A percentile compares a stretch with the other conserved stretches of the same genome.
These are phyloP conservation scores for Orthosia gothica DNA, from an alignment of 2,888 invertebrate genomes.

Conservation along the genomic window DNA sequence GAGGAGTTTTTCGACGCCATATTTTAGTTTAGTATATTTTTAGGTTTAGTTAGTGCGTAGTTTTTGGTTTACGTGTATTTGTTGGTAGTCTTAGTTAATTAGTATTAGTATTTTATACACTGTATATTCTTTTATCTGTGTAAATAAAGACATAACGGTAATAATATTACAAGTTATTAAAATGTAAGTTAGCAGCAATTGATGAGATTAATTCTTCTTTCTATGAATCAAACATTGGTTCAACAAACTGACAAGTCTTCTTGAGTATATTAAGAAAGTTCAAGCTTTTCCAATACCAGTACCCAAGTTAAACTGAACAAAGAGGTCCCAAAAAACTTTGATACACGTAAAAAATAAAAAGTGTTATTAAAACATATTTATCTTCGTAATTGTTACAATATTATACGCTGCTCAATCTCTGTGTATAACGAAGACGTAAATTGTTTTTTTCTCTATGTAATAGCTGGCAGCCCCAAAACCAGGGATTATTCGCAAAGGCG, in stretches of 20 bases:
- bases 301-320: neutral
- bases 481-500: slow-evolving; percentile 79
- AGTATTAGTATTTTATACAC: too few relatives aligned
- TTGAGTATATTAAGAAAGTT: neutral
- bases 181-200: neutral
- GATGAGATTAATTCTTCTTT: neutral
- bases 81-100: too few relatives aligned
- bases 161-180: too few relatives aligned
- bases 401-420: slow-evolving; percentile 66
- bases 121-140: too few relatives aligned
- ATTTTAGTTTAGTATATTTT: too few relatives aligned
- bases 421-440: slow-evolving; percentile 74
- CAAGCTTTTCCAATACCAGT: too few relatives aligned
- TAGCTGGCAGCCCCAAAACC: slow-evolving; percentile 67
- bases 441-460: slow-evolving; percentile 79
- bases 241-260: neutral
- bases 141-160: too few relatives aligned
- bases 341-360: slow-evolving; percentile 21
- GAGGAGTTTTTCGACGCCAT: too few relatives aligned
- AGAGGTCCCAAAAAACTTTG: neutral
- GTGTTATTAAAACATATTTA: slow-evolving; percentile 46
- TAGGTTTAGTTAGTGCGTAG: too few relatives aligned
- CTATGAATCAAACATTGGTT: neutral
- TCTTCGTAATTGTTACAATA: slow-evolving; percentile 68
- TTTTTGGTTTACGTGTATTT: too few relatives aligned